Conservation (phyloP, 2,113 vertebrate genomes). For the Ageneiosus marmoratus region DNA sequence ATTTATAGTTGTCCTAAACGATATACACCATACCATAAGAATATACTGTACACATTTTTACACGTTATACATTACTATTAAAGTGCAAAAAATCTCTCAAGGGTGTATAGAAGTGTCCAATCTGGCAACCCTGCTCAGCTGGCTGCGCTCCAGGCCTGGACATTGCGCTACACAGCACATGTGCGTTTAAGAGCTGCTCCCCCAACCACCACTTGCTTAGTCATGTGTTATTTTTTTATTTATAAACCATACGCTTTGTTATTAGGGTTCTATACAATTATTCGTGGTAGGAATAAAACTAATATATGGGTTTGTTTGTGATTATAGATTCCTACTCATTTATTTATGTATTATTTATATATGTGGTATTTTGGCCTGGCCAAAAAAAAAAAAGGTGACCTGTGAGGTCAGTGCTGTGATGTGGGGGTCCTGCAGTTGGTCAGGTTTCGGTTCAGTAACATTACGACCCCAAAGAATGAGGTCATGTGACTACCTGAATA, state of each 20-base stretch:
- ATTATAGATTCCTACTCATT: neutral
- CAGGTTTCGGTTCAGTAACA: no score
- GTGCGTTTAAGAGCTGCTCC: conserved; percentile 5
- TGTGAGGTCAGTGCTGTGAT: no score
- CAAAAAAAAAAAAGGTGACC: no score
- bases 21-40: neutral
- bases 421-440: no score
- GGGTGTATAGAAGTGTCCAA: neutral
- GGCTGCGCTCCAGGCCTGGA: conserved; percentile 4
- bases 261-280: neutral
- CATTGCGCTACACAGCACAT: conserved; percentile 27
- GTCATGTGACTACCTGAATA: no score
- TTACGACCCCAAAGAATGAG: no score
- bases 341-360: neutral
- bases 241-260: neutral
- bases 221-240: conserved; percentile 13
- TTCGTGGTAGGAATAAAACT: neutral
- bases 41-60: neutral
- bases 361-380: no score
- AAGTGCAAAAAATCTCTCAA: neutral
- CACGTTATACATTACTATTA: neutral
- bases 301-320: neutral
- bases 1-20: neutral
- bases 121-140: conserved; percentile 19
- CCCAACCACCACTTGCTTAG: conserved; percentile 32